Evolutionary conservation across 2,797 vertebrate genomes (phyloP), one percentile per base, ranked within the genome.

Genomic region (Spizella passerina): DNA sequence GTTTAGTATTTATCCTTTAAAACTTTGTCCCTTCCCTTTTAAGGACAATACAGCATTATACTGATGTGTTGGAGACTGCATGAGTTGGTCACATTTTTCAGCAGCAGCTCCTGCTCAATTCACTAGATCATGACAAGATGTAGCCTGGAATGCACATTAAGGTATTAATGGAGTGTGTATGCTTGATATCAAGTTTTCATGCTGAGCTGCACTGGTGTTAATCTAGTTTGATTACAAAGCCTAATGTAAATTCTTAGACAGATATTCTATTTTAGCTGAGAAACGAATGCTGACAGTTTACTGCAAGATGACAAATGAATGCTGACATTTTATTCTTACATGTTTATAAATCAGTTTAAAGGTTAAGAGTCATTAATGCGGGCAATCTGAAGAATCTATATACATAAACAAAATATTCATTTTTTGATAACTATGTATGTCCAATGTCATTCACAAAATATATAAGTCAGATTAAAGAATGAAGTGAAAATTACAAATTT

Each of bases 281-380:
- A 97, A 98, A 97, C 93, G 32, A 97, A 94, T 94, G 91, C 95
- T 97, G 95, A 96, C 94, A 97, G 96, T 96, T 97, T 91, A 85
- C 88, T 97, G 82, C 27, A 29, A 97, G 87, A 97, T 97, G 95
- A 97, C 88, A 97, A 97, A 97, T 97, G 96, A 96, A 97, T 95
- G 91, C 96, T 97, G 95, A 94, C 95, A 96, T 96, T 97, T 97
- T 96, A 97, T 94, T 96, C 96, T 96, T 96, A 94, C 71, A 53
- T 95, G 84, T 97, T 97, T 97, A 97, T 97, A 97, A 97, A 96
- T 96, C 96, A 96, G 95, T 94, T 95, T 94, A 97, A 97, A 97
- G 95, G 94, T 97, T 96, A 97, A 96, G 94, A 95, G 85, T 96
- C 34, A 66, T 96, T 98, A 96, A 96, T 93, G 90, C 2, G 26